Evolutionary conservation across 35 echinoderm and acorn worm species (phyloP), one percentile per base, ranked within the genome.

Genomic region (Heliocidaris erythrogramma): DNA sequence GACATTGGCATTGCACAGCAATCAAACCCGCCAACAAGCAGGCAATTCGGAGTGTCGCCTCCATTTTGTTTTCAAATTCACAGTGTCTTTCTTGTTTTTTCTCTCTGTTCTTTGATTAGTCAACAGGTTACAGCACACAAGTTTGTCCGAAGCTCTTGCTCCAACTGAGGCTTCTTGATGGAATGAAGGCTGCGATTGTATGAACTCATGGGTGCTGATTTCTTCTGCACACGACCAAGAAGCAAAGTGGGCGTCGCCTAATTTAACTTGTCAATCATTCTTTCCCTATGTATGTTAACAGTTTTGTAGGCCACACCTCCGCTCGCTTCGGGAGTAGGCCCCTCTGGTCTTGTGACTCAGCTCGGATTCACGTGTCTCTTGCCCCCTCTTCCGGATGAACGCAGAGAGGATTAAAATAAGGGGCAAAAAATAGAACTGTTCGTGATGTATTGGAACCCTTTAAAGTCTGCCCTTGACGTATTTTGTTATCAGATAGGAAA

Each of bases 61-160:
- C 91, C 91, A 92, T 92, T 92, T 92, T 92, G 91, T 32, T 47
- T 89, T 89, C 87, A 35, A 48, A 78, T 24, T 48, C 31, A 89
- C 17, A 48, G 16, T 11, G 31, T n/a, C 65, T 56, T 56, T 78
- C 21, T 89, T 48, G 32, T 31, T 35, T 48, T 16, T 14, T 14
- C n/a, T 29, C 69, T 84, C 32, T 89, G 87, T 47, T n/a, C 47
- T 47, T 89, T 32, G 31, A 16, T 47, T 89, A 24, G 9, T 48
- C 24, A 48, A 89, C 17, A 89, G 9, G 32, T 35, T 89, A n/a
- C 31, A 89, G 87, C 87, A 42, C 87, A 89, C 87, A 48, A 48
- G 18, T 32, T 47, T 89, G 12, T 48, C 31, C 87, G 32, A 48
- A 89, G 47, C 87, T 89, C 87, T 89, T 78, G 27, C 87, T 48